Conservation (phyloP, 2,113 vertebrate genomes). For the Muntiacus muntjak region DNA sequence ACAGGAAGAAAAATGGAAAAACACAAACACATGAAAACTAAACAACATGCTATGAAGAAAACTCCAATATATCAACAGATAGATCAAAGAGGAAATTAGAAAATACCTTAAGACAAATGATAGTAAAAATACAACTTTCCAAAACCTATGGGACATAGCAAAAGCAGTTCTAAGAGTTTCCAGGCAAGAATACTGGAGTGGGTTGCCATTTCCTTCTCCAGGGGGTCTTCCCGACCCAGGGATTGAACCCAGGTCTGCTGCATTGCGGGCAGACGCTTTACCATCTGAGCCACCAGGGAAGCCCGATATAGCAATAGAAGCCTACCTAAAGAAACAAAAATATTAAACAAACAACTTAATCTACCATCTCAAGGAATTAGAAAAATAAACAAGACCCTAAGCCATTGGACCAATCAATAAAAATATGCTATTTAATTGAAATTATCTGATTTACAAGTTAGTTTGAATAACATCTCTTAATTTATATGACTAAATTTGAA, state of each 20-base stretch:
- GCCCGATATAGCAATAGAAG: background rate
- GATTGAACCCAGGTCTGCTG: too few relatives aligned
- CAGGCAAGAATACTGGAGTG: too few relatives aligned
- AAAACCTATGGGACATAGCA: background rate
- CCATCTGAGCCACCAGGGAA: too few relatives aligned
- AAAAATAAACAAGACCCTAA: background rate
- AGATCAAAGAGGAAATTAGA: background rate
- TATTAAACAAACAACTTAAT: background rate
- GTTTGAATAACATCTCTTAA: background rate
- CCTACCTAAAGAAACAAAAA: background rate
- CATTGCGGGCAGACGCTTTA: too few relatives aligned
- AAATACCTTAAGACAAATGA: background rate
- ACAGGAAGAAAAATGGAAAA: background rate
- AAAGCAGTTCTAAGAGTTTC: background rate
- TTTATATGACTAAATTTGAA: constrained; percentile 2
- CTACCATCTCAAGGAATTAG: background rate
- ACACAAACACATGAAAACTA: background rate
- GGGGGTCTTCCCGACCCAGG: too few relatives aligned
- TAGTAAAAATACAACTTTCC: background rate
- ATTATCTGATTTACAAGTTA: background rate
- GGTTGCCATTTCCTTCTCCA: too few relatives aligned
- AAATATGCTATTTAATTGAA: background rate
- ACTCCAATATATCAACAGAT: background rate
- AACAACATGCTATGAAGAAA: background rate
- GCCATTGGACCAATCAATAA: background rate